A percentile compares a stretch with the other conserved stretches of the same genome.
Evolutionary conservation across 1,140 invertebrate species (phyloP).

Genomic region (Hyposmocoma kahamanoa): DNA sequence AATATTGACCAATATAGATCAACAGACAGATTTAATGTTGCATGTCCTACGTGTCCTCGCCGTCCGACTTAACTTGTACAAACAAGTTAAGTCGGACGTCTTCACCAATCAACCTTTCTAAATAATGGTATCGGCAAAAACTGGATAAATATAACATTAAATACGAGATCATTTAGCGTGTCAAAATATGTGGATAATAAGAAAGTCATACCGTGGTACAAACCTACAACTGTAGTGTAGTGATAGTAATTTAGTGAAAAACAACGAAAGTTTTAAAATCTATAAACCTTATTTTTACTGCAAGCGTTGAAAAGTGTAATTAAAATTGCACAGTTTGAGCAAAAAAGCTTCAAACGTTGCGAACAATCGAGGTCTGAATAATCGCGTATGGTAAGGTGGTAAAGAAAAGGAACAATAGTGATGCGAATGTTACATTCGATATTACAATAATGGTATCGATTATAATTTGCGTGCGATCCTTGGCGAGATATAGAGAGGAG

Average conservation of each 20-base stretch:
- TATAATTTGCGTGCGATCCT: conserved; percentile 72
- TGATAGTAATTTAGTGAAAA: not conserved
- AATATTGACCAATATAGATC: too few relatives aligned
- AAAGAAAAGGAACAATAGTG: conserved; percentile 59
- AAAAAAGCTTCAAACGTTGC: conserved; percentile 13
- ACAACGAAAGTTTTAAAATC: not conserved
- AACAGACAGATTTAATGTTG: too few relatives aligned
- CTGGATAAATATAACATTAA: too few relatives aligned
- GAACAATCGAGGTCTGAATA: conserved; percentile 27
- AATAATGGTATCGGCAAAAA: too few relatives aligned
- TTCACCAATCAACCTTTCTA: too few relatives aligned
- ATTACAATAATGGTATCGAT: conserved; percentile 73
- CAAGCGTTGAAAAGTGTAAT: not conserved
- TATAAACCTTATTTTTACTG: not conserved
- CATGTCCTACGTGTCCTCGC: too few relatives aligned
- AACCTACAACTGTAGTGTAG: too few relatives aligned
- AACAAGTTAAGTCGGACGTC: too few relatives aligned
- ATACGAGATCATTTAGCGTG: too few relatives aligned
- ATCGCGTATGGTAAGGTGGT: conserved; percentile 10
- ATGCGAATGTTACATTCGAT: conserved; percentile 59
- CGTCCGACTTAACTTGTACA: too few relatives aligned
- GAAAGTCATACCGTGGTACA: too few relatives aligned
- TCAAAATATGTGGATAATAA: too few relatives aligned
- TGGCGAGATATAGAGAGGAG: conserved; percentile 49
- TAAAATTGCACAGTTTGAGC: not conserved